Percentiles rank a stretch among this genome's conserved stretches.
phyloP scores from a whole-genome alignment of 1,140 invertebrate genomes.

The Gryon sp. region DNA sequence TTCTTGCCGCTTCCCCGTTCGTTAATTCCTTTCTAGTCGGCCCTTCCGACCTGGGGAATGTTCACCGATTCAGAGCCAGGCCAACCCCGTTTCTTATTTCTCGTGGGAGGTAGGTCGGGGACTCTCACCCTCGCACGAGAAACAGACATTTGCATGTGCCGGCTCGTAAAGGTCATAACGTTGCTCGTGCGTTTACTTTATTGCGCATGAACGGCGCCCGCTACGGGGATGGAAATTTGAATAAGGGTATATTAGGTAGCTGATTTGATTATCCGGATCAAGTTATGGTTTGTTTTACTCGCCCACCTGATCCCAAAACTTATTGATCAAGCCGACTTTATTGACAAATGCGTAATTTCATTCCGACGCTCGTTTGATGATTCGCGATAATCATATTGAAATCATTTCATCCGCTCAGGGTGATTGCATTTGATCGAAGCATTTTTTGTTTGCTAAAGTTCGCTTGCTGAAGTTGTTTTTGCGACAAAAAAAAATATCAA shows the following conservation, averaged over 20 bases:
- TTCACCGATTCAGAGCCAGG: constrained; percentile 23
- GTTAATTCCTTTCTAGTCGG: constrained; percentile 53
- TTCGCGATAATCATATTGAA: too few relatives aligned
- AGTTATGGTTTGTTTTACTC: constrained; percentile 22
- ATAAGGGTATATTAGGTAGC: constrained; percentile 26
- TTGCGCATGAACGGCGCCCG: constrained; percentile 17
- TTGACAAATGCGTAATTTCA: too few relatives aligned
- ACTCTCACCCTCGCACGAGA: constrained; percentile 4
- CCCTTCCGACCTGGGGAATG: constrained; percentile 28
- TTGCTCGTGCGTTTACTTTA: constrained; percentile 26
- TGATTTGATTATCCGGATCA: constrained; percentile 36
- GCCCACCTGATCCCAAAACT: constrained; percentile 6
- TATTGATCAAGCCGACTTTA: constrained; percentile 20
- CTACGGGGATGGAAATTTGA: constrained; percentile 7
- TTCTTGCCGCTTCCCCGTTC: constrained; percentile 15
- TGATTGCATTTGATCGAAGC: too few relatives aligned
- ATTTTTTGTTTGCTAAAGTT: too few relatives aligned
- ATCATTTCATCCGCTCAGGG: too few relatives aligned
- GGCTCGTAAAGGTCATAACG: constrained; percentile 58
- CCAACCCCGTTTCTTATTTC: constrained; percentile 44
- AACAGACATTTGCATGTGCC: constrained; percentile 48
- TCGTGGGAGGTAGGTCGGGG: constrained; percentile 56
- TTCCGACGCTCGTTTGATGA: too few relatives aligned
- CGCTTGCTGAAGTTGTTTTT: too few relatives aligned
- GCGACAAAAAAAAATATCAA: too few relatives aligned